phyloP scores from a whole-genome alignment of 2,797 vertebrate genomes.

The Lagocephalus sceleratus region DNA sequence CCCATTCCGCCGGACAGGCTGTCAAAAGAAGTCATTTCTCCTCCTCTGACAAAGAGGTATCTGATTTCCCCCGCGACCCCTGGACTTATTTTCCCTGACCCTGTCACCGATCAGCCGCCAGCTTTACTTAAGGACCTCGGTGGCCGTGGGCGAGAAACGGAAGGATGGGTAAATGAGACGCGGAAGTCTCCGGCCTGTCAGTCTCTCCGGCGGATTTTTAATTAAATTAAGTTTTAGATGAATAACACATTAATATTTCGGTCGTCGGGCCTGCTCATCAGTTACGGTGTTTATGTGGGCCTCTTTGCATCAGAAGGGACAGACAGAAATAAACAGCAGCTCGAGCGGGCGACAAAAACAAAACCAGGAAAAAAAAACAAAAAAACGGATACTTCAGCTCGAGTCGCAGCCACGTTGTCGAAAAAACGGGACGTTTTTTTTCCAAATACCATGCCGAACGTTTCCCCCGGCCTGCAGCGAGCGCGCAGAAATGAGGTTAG shows the following conservation, averaged over 20 bases:
- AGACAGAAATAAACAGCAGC: conserved; percentile 1
- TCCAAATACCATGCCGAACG: conserved; percentile 33
- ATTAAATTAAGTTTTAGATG: too few relatives aligned
- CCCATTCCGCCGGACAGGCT: conserved; percentile 26
- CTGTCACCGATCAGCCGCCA: conserved; percentile 37
- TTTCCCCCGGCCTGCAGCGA: conserved; percentile 47
- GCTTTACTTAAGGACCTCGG: conserved; percentile 25
- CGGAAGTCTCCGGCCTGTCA: background rate
- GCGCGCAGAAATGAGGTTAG: conserved; percentile 56
- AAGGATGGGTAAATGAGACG: conserved; percentile 4
- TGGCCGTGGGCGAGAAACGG: conserved; percentile 36
- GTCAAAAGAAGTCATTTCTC: conserved; percentile 40
- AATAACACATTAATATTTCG: too few relatives aligned
- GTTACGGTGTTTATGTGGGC: too few relatives aligned
- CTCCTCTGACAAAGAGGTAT: conserved; percentile 26
- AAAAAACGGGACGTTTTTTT: conserved; percentile 25
- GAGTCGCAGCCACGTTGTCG: conserved; percentile 28
- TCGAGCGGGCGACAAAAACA: background rate
- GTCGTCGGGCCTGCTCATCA: too few relatives aligned
- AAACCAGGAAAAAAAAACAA: too few relatives aligned
- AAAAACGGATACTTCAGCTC: background rate
- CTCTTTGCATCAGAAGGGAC: background rate
- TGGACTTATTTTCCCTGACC: conserved; percentile 23
- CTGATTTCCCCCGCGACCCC: conserved; percentile 57
- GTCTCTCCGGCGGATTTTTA: too few relatives aligned